Conservation (phyloP, 1,140 invertebrate species). For the Cataglyphis hispanica region DNA sequence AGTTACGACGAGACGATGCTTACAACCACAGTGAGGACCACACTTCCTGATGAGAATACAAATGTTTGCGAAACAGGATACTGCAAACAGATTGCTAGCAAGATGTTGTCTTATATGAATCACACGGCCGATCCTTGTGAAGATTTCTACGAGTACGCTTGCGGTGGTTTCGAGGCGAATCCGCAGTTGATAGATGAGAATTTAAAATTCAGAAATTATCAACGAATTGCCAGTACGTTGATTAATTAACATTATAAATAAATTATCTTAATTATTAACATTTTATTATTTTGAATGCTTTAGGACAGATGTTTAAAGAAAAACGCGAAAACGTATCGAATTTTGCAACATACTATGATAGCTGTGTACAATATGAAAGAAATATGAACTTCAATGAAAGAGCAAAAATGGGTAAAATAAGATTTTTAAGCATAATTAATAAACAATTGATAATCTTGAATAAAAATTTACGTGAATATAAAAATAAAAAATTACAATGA, state of each 20-base stretch:
- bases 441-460: conserved; percentile 2
- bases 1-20: neutral
- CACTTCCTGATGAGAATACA: neutral
- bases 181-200: conserved; percentile 70
- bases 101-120: conserved; percentile 86
- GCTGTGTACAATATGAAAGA: conserved; percentile 71
- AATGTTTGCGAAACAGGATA: conserved; percentile 68
- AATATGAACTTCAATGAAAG: conserved; percentile 51
- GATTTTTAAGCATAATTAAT: conserved; percentile 2
- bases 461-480: neutral
- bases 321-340: conserved; percentile 38
- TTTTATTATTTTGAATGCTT: conserved; percentile 55
- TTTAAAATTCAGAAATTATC: conserved; percentile 52
- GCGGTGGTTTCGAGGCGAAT: conserved; percentile 84
- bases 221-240: conserved; percentile 70
- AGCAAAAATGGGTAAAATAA: conserved; percentile 62
- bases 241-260: conserved; percentile 6
- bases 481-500: conserved; percentile 30
- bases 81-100: conserved; percentile 80
- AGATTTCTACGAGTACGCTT: conserved; percentile 89
- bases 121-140: conserved; percentile 88
- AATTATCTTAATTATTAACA: neutral
- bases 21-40: neutral
- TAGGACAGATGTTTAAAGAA: conserved; percentile 72
- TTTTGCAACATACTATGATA: conserved; percentile 70